These are phyloP conservation scores for Phortica magna DNA, from an alignment of 2,888 invertebrate genomes.

Conservation along the genomic window DNA sequence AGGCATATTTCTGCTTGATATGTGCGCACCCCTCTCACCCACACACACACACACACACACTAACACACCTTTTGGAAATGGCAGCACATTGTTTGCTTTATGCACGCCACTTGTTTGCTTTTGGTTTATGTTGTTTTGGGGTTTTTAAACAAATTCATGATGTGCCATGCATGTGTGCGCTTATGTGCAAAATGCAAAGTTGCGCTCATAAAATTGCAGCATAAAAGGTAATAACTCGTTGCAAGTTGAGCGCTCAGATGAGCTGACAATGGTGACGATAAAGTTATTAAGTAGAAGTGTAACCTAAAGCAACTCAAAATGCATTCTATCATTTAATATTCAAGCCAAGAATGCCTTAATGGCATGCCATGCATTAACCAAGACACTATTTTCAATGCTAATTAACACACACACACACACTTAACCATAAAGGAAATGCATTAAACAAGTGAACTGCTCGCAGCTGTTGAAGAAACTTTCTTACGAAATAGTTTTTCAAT, in stretches of 20 bases:
- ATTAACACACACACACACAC: neutral
- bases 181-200: neutral
- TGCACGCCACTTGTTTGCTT: slow-evolving; percentile 61
- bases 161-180: neutral
- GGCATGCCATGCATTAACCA: neutral
- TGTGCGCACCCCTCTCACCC: neutral
- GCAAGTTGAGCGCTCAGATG: neutral
- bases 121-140: slow-evolving; percentile 58
- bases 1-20: slow-evolving; percentile 58
- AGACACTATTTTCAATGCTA: neutral
- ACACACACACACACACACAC: neutral
- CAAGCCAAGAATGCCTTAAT: neutral
- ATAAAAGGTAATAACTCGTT: slow-evolving; percentile 20
- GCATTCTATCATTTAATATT: neutral
- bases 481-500: slow-evolving; percentile 34
- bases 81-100: slow-evolving; percentile 69
- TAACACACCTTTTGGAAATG: slow-evolving; percentile 32
- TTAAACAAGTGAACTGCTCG: slow-evolving; percentile 4
- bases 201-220: slow-evolving; percentile 6
- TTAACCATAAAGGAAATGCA: neutral
- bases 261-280: slow-evolving; percentile 1
- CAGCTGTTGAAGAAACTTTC: slow-evolving; percentile 26
- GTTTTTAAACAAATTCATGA: slow-evolving; percentile 58
- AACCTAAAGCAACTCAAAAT: neutral
- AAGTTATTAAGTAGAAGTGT: neutral